Evolutionary conservation across 2,113 vertebrate species (phyloP).

Genomic region (Parus major): DNA sequence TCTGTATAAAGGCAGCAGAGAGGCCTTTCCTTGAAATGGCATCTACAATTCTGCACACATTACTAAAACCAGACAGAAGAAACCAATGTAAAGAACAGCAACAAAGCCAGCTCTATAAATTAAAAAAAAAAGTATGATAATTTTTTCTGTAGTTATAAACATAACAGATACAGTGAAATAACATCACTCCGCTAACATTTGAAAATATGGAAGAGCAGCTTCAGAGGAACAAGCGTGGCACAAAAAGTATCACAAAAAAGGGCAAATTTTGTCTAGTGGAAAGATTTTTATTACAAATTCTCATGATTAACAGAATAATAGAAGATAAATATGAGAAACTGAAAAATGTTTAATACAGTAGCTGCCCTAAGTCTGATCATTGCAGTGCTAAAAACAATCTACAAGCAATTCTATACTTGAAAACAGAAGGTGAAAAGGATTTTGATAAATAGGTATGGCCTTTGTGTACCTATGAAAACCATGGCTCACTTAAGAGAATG

Average conservation of each 20-base stretch:
- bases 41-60: neutral
- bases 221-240: neutral
- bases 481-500: neutral
- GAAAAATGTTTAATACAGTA: neutral
- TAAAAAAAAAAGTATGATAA: neutral
- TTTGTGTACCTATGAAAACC: neutral
- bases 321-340: neutral
- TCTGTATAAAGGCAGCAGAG: neutral
- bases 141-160: neutral
- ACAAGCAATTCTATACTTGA: neutral
- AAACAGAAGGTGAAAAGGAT: slow-evolving; percentile 27
- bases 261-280: neutral
- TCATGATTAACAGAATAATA: neutral
- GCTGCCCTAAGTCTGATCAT: neutral
- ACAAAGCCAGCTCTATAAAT: neutral
- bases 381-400: slow-evolving; percentile 46
- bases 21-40: neutral
- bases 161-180: neutral
- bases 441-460: slow-evolving; percentile 14
- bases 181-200: neutral
- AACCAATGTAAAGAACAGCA: neutral
- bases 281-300: neutral
- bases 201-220: neutral
- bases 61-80: neutral
- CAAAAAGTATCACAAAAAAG: neutral